phyloP scores from a whole-genome alignment of 1,140 invertebrate species.

The Drosophila bifasciata region DNA sequence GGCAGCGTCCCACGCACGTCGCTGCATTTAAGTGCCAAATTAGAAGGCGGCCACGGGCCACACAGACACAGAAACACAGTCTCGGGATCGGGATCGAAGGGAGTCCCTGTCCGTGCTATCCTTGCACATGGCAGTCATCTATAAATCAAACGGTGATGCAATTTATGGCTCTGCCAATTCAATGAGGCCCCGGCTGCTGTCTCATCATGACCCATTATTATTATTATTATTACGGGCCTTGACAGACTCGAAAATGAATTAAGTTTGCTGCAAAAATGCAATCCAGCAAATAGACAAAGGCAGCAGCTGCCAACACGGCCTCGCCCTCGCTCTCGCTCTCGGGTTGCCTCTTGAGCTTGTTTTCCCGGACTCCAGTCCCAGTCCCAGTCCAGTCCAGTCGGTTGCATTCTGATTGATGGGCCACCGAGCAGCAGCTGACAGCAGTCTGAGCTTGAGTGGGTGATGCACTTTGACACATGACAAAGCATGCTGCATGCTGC shows the following conservation, averaged over 20 bases:
- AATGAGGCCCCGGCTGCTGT: conserved; percentile 48
- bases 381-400: conserved; percentile 22
- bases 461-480: conserved; percentile 39
- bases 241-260: conserved; percentile 57
- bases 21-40: conserved; percentile 80
- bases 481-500: conserved; percentile 23
- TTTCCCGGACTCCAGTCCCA: conserved; percentile 1
- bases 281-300: conserved; percentile 35
- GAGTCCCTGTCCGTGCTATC: not conserved
- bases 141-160: conserved; percentile 65
- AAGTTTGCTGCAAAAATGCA: conserved; percentile 59
- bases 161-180: conserved; percentile 65
- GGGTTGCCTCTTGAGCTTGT: not conserved
- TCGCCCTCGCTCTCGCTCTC: not conserved
- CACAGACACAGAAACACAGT: too few relatives aligned
- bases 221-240: conserved; percentile 43
- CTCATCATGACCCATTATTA: conserved; percentile 53
- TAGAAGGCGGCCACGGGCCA: conserved; percentile 46
- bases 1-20: conserved; percentile 65
- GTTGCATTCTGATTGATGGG: conserved; percentile 51
- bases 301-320: conserved; percentile 23
- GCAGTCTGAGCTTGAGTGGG: conserved; percentile 18
- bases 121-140: conserved; percentile 53
- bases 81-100: not conserved
- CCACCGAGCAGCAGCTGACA: conserved; percentile 43